Percentiles rank a stretch among this genome's conserved stretches.
Evolutionary conservation across 2,113 vertebrate genomes (phyloP).

Genomic region (Macrotus californicus): DNA sequence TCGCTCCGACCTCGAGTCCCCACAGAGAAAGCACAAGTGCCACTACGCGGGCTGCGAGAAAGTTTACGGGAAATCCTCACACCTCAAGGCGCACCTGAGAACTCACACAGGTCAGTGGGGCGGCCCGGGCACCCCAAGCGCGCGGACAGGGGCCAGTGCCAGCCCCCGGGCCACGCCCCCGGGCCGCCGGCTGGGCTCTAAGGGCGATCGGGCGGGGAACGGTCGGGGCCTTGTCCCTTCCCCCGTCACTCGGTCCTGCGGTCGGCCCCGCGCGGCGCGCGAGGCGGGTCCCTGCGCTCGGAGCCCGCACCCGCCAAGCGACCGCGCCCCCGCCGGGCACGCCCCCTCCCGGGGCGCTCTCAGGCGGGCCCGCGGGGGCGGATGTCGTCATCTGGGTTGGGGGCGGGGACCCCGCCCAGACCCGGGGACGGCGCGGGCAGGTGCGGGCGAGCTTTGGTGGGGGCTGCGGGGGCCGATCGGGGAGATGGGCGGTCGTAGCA

Average conservation of each 20-base stretch:
- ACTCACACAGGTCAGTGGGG: constrained; percentile 98
- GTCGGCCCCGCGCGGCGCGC: not conserved
- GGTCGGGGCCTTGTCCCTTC: not conserved
- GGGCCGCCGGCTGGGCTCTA: not conserved
- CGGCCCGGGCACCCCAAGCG: constrained; percentile 21
- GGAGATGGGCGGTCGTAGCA: not conserved
- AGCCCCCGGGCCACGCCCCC: constrained; percentile 42
- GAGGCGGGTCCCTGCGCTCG: not conserved
- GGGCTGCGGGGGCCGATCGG: not conserved
- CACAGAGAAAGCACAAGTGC: constrained; percentile 99
- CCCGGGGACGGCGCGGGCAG: constrained; percentile 38
- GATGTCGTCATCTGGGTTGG: constrained; percentile 50
- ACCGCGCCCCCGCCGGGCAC: constrained; percentile 73
- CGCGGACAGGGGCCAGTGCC: not conserved
- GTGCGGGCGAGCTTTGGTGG: constrained; percentile 24
- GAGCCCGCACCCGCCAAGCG: constrained; percentile 56
- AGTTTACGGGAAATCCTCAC: constrained; percentile 99
- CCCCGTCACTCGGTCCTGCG: not conserved
- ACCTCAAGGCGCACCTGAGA: constrained; percentile 99
- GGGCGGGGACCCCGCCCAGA: not conserved
- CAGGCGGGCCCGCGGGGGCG: constrained; percentile 55
- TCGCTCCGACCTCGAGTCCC: constrained; percentile 90
- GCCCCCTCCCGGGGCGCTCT: constrained; percentile 52
- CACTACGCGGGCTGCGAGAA: constrained; percentile 98
- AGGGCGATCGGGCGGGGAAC: not conserved